Conservation (phyloP, 30 jellyfish, hydroid and myxozoan species). For the Hydractinia echinata region DNA sequence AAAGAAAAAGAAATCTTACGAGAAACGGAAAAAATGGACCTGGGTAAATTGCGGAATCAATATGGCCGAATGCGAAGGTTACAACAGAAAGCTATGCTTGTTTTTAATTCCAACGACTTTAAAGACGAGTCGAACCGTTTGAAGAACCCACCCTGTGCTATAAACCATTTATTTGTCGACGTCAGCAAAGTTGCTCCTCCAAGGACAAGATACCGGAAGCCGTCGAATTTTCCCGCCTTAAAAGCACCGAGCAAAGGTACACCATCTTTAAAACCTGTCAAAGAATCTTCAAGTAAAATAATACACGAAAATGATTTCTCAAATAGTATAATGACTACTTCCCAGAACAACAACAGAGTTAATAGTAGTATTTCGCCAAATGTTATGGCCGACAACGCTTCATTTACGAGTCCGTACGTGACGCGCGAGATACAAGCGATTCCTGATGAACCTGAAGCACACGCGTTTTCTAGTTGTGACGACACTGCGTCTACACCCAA, state of each 20-base stretch:
- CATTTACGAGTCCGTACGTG: conserved; percentile 23
- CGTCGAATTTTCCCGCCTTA: conserved; percentile 30
- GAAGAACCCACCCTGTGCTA: conserved; percentile 61
- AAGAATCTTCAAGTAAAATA: conserved; percentile 1
- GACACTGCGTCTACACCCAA: background rate
- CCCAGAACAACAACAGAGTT: background rate
- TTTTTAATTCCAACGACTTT: conserved; percentile 56
- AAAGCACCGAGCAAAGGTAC: conserved; percentile 24
- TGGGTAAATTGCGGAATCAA: conserved; percentile 54
- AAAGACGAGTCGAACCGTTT: conserved; percentile 40
- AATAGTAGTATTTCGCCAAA: background rate
- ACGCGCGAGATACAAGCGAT: conserved; percentile 19
- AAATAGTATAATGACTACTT: background rate
- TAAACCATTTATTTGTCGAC: conserved; percentile 77
- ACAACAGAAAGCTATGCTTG: conserved; percentile 80
- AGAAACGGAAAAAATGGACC: conserved; percentile 58
- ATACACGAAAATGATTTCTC: conserved; percentile 1
- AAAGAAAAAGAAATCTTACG: conserved; percentile 54
- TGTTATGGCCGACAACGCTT: background rate
- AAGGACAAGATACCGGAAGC: conserved; percentile 3
- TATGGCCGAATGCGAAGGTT: conserved; percentile 80
- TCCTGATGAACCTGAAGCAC: conserved; percentile 14
- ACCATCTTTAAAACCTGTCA: conserved; percentile 11
- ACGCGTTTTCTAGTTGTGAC: background rate
- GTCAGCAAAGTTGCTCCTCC: conserved; percentile 47